Percentiles rank a stretch among this genome's conserved stretches.
Evolutionary conservation across 2,888 invertebrate genomes (phyloP).

Genomic region (Cheilosia urbana): DNA sequence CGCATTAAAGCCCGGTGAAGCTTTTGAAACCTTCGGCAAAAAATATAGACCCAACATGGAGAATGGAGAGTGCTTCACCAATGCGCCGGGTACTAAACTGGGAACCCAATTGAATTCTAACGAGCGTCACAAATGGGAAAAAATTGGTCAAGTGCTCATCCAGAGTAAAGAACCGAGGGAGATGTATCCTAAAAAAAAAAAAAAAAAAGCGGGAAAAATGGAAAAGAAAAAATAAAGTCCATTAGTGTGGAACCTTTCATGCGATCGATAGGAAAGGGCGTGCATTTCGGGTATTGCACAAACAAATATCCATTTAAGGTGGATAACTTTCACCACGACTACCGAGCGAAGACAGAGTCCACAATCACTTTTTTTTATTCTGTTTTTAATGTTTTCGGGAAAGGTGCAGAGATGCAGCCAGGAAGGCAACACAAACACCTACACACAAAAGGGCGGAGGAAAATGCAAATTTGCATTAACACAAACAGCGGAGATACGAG

Average conservation of each 20-base stretch:
- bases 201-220: background rate
- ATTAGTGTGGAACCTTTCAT: slow-evolving; percentile 46
- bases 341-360: background rate
- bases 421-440: background rate
- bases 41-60: slow-evolving; percentile 22
- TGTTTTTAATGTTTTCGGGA: slow-evolving; percentile 11
- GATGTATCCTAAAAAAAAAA: background rate
- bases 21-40: background rate
- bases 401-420: slow-evolving; percentile 19
- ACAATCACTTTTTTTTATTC: background rate
- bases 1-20: background rate
- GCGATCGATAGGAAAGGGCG: slow-evolving; percentile 22
- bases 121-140: slow-evolving; percentile 39
- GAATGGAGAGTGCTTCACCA: background rate
- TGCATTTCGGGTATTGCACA: slow-evolving; percentile 29
- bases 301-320: slow-evolving; percentile 41
- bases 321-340: slow-evolving; percentile 14
- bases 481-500: slow-evolving; percentile 35
- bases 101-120: slow-evolving; percentile 62
- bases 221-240: background rate
- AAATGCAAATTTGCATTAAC: slow-evolving; percentile 60
- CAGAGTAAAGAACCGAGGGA: slow-evolving; percentile 23
- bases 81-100: slow-evolving; percentile 24
- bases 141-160: slow-evolving; percentile 41
- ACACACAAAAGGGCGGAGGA: background rate